Evolutionary conservation across 2,888 invertebrate species (phyloP).

Genomic region (Cerastis rubricosa): DNA sequence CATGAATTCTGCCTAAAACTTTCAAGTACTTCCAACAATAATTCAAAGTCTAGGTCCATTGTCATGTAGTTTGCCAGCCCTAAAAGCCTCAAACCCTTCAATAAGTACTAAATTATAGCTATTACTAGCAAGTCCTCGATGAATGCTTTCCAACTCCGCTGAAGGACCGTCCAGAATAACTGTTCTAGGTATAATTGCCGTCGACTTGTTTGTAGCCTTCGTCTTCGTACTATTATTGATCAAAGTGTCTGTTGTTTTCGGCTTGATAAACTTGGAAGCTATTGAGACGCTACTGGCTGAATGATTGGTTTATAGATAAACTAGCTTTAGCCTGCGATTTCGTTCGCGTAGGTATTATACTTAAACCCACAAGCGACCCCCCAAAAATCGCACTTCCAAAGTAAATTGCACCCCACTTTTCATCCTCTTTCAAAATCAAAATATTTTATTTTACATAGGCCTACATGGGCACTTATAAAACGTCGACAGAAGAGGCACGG

Average conservation of each 20-base stretch:
- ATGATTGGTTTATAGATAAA: background rate
- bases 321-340: no score
- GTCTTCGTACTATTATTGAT: slow-evolving; percentile 24
- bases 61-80: slow-evolving; percentile 22
- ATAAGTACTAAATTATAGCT: slow-evolving; percentile 28
- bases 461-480: no score
- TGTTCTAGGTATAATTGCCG: slow-evolving; percentile 35
- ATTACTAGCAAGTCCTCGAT: slow-evolving; percentile 32
- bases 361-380: no score
- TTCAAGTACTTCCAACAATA: slow-evolving; percentile 28
- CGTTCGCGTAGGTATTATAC: no score
- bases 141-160: slow-evolving; percentile 22
- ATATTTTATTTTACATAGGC: no score
- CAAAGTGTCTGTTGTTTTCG: slow-evolving; percentile 12
- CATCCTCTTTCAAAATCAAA: no score
- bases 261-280: slow-evolving; percentile 15
- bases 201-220: slow-evolving; percentile 27
- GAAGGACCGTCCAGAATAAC: slow-evolving; percentile 29
- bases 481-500: no score
- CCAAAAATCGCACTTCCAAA: no score
- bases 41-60: slow-evolving; percentile 13
- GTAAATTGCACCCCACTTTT: no score
- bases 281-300: slow-evolving; percentile 3
- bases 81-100: slow-evolving; percentile 14
- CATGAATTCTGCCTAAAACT: background rate